A percentile compares a stretch with the other conserved stretches of the same genome.
phyloP scores from a whole-genome alignment of 2,113 vertebrate genomes.

The Sapayoa aenigma region DNA sequence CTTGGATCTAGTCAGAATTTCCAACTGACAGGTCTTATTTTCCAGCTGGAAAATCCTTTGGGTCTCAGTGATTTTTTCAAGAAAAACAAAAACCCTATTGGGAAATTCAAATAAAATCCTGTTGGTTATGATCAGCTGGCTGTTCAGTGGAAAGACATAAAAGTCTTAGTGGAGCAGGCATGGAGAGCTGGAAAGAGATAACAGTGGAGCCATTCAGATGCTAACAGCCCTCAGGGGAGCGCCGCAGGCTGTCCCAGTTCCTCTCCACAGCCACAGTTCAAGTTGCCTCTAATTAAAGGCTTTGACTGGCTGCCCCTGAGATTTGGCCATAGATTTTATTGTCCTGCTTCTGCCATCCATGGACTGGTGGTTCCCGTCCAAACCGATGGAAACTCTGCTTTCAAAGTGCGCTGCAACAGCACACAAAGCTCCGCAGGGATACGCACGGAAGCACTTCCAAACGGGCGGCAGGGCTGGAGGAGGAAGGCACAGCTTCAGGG shows the following conservation, averaged over 20 bases:
- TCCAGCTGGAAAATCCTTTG: constrained; percentile 32
- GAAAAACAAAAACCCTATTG: background rate
- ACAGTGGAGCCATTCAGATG: background rate
- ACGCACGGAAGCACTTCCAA: background rate
- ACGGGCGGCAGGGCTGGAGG: background rate
- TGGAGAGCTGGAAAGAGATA: constrained; percentile 4
- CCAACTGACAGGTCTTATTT: constrained; percentile 36
- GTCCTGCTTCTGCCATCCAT: background rate
- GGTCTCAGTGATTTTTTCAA: constrained; percentile 12
- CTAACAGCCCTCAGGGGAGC: background rate
- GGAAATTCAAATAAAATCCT: constrained; percentile 23
- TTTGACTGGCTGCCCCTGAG: background rate
- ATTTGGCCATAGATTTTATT: background rate
- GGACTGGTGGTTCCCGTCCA: background rate
- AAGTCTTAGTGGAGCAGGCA: background rate
- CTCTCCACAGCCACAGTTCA: background rate
- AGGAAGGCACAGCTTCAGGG: background rate
- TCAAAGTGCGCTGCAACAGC: background rate
- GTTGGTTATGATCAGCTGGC: background rate
- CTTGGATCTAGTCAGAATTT: constrained; percentile 38
- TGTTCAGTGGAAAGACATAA: background rate
- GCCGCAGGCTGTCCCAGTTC: background rate
- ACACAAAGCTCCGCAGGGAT: background rate
- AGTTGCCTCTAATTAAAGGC: background rate
- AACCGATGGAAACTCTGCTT: background rate